Evolutionary conservation across 2,888 invertebrate species (phyloP).

Genomic region (Rotaria socialis): DNA sequence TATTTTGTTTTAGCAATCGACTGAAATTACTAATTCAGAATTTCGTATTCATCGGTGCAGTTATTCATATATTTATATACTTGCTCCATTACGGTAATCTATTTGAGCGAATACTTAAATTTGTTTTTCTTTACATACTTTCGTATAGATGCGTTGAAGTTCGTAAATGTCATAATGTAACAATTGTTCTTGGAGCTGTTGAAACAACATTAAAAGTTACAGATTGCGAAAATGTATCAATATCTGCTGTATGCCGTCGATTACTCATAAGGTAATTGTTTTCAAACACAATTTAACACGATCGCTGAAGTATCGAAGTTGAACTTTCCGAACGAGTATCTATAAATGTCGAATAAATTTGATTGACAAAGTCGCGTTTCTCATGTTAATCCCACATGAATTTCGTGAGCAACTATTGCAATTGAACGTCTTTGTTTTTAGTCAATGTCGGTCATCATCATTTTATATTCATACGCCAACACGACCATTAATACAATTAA

Average conservation of each 20-base stretch:
- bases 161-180: constrained; percentile 55
- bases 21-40: constrained; percentile 49
- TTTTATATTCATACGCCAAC: constrained; percentile 59
- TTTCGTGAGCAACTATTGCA: no score
- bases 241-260: constrained; percentile 56
- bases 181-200: constrained; percentile 60
- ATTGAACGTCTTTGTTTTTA: constrained; percentile 48
- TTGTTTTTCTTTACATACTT: neutral
- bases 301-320: no score
- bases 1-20: neutral
- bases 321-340: no score
- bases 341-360: no score
- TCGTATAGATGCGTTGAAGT: neutral
- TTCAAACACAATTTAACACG: no score
- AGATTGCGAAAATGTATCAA: constrained; percentile 58
- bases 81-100: constrained; percentile 56
- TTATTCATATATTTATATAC: constrained; percentile 56
- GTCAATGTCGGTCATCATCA: constrained; percentile 57
- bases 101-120: neutral
- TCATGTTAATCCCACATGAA: no score
- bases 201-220: constrained; percentile 57
- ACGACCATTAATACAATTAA: constrained; percentile 58
- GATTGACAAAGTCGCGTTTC: no score
- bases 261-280: constrained; percentile 32
- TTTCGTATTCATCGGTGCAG: constrained; percentile 59